These are phyloP conservation scores for Sardinella longiceps DNA, from an alignment of 2,797 vertebrate genomes.

Conservation along the genomic window DNA sequence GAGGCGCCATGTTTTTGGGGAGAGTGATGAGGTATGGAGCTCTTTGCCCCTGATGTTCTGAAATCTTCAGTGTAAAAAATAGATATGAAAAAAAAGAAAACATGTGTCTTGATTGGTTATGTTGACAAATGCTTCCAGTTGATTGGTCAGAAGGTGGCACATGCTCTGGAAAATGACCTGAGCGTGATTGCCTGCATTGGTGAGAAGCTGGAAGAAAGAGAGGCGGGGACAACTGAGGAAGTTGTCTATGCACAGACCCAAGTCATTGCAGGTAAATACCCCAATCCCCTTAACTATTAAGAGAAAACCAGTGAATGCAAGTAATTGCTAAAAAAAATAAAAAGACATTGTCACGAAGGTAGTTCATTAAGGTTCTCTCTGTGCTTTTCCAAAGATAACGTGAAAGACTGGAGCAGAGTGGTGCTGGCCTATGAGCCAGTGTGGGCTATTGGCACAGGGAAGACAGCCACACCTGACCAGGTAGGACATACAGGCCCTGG, in stretches of 20 bases:
- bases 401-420: slow-evolving; percentile 89
- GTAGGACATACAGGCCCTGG: slow-evolving; percentile 59
- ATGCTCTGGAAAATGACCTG: slow-evolving; percentile 77
- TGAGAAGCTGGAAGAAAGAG: slow-evolving; percentile 84
- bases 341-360: not conserved
- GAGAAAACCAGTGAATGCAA: not conserved
- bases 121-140: slow-evolving; percentile 60
- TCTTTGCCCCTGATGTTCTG: not conserved
- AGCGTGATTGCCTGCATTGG: slow-evolving; percentile 85
- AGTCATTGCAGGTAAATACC: slow-evolving; percentile 77
- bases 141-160: slow-evolving; percentile 86
- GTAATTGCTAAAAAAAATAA: not conserved
- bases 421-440: slow-evolving; percentile 93
- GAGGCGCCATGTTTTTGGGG: slow-evolving; percentile 82
- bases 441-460: slow-evolving; percentile 93
- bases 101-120: not conserved
- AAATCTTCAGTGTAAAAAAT: not conserved
- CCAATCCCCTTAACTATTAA: no score
- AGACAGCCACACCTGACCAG: slow-evolving; percentile 90
- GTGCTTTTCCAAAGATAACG: slow-evolving; percentile 77
- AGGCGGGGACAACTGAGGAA: slow-evolving; percentile 86
- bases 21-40: slow-evolving; percentile 78
- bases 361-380: not conserved
- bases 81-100: not conserved
- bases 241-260: slow-evolving; percentile 86